These are phyloP conservation scores for Strix uralensis DNA, from an alignment of 2,113 vertebrate genomes.

Conservation along the genomic window DNA sequence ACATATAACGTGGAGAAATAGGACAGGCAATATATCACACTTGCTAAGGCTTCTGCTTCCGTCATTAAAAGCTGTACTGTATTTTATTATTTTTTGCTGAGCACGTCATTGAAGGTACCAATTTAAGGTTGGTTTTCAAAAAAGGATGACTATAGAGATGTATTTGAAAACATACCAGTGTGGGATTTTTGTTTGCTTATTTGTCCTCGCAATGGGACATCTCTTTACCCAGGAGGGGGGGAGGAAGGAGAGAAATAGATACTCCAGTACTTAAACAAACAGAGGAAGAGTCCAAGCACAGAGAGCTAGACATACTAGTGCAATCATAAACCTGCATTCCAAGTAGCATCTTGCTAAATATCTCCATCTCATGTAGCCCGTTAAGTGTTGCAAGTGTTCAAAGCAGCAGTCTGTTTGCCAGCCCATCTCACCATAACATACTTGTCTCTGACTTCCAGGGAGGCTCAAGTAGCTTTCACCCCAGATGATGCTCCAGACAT, in stretches of 20 bases:
- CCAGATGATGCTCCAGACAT: background rate
- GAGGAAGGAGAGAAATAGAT: background rate
- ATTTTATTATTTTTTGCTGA: background rate
- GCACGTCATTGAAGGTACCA: background rate
- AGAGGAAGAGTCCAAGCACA: background rate
- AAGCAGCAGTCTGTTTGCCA: background rate
- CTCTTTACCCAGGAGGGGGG: background rate
- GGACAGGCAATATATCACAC: background rate
- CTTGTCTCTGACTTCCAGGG: background rate
- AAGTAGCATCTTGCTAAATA: background rate
- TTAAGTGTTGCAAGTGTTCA: background rate
- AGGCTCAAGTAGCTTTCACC: background rate
- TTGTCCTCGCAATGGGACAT: background rate
- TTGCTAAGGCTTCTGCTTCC: background rate
- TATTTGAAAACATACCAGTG: background rate
- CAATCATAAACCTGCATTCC: background rate
- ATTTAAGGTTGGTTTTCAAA: background rate
- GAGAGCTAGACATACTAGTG: background rate
- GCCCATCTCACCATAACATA: background rate
- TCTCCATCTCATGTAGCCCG: background rate
- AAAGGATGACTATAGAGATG: background rate
- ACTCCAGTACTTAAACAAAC: background rate
- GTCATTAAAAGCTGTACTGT: background rate
- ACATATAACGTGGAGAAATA: background rate
- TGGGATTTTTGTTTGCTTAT: background rate